phyloP scores from a whole-genome alignment of 2,113 vertebrate species.

The Cyphomyrus discorhynchus region DNA sequence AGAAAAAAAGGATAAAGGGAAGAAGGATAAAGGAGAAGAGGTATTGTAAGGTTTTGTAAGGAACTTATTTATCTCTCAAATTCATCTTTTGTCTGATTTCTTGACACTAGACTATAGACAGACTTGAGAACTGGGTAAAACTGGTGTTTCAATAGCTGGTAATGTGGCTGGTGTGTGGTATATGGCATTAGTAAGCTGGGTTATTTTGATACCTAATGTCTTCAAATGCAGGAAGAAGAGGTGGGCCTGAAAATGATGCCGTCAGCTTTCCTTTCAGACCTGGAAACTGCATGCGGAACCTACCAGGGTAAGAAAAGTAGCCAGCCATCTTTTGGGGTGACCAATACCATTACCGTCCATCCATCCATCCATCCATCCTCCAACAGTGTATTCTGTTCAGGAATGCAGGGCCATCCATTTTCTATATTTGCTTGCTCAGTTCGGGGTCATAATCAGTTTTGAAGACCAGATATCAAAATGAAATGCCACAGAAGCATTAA shows the following conservation, averaged over 20 bases:
- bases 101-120: neutral
- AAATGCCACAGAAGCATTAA: neutral
- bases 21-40: constrained; percentile 45
- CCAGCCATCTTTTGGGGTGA: neutral
- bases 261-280: constrained; percentile 69
- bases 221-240: constrained; percentile 56
- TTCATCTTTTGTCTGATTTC: neutral
- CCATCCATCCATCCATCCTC: neutral
- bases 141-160: neutral
- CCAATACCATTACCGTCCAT: neutral
- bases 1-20: constrained; percentile 41
- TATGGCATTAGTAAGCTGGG: neutral
- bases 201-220: constrained; percentile 16
- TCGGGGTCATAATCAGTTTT: neutral
- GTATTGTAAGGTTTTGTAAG: constrained; percentile 18
- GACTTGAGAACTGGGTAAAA: neutral
- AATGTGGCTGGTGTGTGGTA: neutral
- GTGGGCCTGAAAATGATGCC: constrained; percentile 73
- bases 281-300: constrained; percentile 59
- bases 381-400: neutral
- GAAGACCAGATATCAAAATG: neutral
- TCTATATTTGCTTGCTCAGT: neutral
- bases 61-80: neutral
- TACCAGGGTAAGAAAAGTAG: constrained; percentile 66
- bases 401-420: neutral